A percentile compares a stretch with the other conserved stretches of the same genome.
These are phyloP conservation scores for Solea solea DNA, from an alignment of 2,113 vertebrate species.

Conservation along the genomic window DNA sequence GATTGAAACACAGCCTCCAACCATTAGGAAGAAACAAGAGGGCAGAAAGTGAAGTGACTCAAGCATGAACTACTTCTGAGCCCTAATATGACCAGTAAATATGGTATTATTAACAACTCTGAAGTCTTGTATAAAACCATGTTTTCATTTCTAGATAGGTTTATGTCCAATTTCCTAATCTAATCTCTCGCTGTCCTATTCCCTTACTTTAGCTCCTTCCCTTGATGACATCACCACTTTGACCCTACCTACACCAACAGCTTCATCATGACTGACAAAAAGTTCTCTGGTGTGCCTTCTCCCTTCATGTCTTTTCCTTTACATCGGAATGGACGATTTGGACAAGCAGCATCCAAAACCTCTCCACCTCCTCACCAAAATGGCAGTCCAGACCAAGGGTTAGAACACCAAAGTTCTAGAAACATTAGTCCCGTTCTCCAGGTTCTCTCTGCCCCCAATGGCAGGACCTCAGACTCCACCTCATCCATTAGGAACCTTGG, in stretches of 20 bases:
- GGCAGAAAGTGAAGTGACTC: too few relatives aligned
- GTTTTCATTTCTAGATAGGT: too few relatives aligned
- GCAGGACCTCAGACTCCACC: slow-evolving; percentile 10
- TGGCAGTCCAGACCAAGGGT: slow-evolving; percentile 2
- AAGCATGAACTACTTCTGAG: too few relatives aligned
- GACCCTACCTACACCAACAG: neutral
- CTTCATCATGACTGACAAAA: slow-evolving; percentile 44
- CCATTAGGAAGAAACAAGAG: too few relatives aligned
- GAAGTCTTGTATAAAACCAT: too few relatives aligned
- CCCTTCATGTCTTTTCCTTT: slow-evolving; percentile 8
- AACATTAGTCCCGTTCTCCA: neutral
- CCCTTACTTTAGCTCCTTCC: neutral
- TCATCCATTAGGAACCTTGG: slow-evolving; percentile 15
- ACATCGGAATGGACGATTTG: slow-evolving; percentile 13
- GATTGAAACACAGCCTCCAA: too few relatives aligned
- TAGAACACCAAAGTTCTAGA: slow-evolving; percentile 1
- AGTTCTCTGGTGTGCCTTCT: neutral
- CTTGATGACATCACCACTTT: slow-evolving; percentile 15
- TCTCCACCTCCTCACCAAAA: slow-evolving; percentile 15
- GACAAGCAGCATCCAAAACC: neutral
- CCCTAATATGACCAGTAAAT: too few relatives aligned
- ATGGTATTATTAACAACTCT: too few relatives aligned
- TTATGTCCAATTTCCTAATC: neutral
- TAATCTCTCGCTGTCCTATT: neutral
- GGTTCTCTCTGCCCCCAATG: neutral